A percentile compares a stretch with the other conserved stretches of the same genome.
phyloP scores from a whole-genome alignment of 2,888 invertebrate genomes.

The Eristalinus aeneus region DNA sequence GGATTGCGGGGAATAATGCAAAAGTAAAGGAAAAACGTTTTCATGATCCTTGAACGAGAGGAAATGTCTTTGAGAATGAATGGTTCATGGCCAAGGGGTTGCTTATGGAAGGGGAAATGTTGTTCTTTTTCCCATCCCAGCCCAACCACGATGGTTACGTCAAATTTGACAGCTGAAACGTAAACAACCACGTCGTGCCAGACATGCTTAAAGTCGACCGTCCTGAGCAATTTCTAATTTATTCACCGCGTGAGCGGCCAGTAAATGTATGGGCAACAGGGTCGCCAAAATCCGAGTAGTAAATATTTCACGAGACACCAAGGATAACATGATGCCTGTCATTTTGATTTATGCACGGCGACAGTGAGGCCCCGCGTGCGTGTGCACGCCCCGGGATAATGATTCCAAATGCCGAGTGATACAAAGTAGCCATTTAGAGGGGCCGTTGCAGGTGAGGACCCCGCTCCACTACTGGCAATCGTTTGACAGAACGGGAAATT shows the following conservation, averaged over 20 bases:
- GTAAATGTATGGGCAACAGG: conserved; percentile 4
- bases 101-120: too few species aligned
- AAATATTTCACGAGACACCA: conserved; percentile 40
- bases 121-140: too few species aligned
- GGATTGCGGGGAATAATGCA: not conserved
- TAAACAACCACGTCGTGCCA: not conserved
- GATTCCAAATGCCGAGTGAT: conserved; percentile 12
- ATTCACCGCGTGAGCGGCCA: conserved; percentile 10
- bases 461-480: not conserved
- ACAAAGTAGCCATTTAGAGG: conserved; percentile 13
- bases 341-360: conserved; percentile 41
- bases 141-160: not conserved
- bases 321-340: conserved; percentile 8
- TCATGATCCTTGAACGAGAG: not conserved
- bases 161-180: not conserved
- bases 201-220: conserved; percentile 52
- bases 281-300: conserved; percentile 18
- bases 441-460: not conserved
- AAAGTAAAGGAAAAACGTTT: not conserved
- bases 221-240: conserved; percentile 57
- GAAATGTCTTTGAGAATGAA: not conserved
- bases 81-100: not conserved
- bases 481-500: conserved; percentile 43
- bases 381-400: conserved; percentile 6
- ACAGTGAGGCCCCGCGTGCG: not conserved